A percentile compares a stretch with the other conserved stretches of the same genome.
Conservation (phyloP, 2,113 vertebrate genomes). For the Beaufortia kweichowensis region DNA sequence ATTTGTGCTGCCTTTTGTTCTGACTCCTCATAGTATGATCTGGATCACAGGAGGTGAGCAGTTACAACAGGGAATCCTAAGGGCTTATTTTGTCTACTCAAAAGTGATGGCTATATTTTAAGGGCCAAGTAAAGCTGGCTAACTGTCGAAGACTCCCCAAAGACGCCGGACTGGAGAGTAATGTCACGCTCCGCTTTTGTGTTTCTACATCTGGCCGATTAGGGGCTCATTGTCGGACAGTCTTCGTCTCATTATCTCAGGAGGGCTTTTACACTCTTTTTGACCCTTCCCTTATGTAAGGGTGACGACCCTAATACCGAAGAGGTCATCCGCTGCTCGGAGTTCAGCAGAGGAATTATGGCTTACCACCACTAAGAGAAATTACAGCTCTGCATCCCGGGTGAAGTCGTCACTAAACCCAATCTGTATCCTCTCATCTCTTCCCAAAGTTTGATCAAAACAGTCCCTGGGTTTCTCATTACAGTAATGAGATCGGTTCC, state of each 20-base stretch:
- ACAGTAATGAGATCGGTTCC: neutral
- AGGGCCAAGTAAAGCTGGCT: constrained; percentile 98
- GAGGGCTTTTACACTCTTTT: constrained; percentile 49
- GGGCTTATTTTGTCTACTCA: constrained; percentile 84
- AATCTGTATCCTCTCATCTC: neutral
- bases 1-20: constrained; percentile 90
- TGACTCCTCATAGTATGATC: constrained; percentile 93
- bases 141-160: constrained; percentile 97
- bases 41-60: constrained; percentile 97
- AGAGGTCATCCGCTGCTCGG: constrained; percentile 92
- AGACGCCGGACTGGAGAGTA: constrained; percentile 96
- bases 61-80: constrained; percentile 81
- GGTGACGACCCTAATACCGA: constrained; percentile 92
- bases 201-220: constrained; percentile 40
- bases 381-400: constrained; percentile 94
- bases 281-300: constrained; percentile 72
- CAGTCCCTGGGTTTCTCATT: neutral
- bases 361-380: constrained; percentile 92
- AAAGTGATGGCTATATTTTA: constrained; percentile 85
- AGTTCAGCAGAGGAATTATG: constrained; percentile 95
- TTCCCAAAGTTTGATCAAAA: neutral
- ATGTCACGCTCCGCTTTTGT: constrained; percentile 51
- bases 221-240: neutral
- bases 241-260: constrained; percentile 45
- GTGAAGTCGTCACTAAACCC: constrained; percentile 78